Base-by-base conservation (phyloP, 2,888 invertebrate genomes). In the Drosophila paramelanica region DNA sequence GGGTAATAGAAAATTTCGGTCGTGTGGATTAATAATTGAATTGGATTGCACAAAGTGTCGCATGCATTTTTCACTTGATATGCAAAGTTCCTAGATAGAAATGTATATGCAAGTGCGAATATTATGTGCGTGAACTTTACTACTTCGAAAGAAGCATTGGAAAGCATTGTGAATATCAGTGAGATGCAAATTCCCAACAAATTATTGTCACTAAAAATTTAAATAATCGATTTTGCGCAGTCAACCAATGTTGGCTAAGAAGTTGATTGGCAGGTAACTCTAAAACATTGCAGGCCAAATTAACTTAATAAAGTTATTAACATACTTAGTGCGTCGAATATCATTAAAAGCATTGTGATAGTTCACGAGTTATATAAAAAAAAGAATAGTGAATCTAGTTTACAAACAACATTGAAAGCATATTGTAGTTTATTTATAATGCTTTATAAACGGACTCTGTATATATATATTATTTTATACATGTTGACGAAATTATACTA, bases 11-110 rank as follows among this genome's bases (percentile, higher is more conserved):
- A 65, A 84, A 85, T 69, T 70, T 67, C 67, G 66, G 58, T 56
- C 69, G 75, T 71, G 72, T 59, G 66, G 77, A 82, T 88, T 88
- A 85, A 83, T 84, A 84, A 84, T 88, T 88, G 86, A 85, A 84
- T 88, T 84, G 73, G 77, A 67, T 71, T 59, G 83, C 73, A 88
- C 71, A 68, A 71, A 69, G 51, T 61, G 73, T 61, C 67, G 88
- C 74, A 85, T 79, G 64, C 73, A 70, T 71, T 65, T 73, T 78
- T 49, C 61, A 55, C 59, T 69, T 56, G 65, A 62, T 73, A 77
- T 67, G 67, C 70, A 55, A 69, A 66, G 42, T 53, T 58, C 27
- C 53, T 51, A 50, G 47, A 23, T 11, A 17, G 51, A 56, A 45
- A 36, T n/a, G 23, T 33, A 14, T 20, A 39, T 23, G 17, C 17